Evolutionary conservation across 2,797 vertebrate species (phyloP), one percentile per base, ranked within the genome.

Genomic region (Oophaga sylvatica): DNA sequence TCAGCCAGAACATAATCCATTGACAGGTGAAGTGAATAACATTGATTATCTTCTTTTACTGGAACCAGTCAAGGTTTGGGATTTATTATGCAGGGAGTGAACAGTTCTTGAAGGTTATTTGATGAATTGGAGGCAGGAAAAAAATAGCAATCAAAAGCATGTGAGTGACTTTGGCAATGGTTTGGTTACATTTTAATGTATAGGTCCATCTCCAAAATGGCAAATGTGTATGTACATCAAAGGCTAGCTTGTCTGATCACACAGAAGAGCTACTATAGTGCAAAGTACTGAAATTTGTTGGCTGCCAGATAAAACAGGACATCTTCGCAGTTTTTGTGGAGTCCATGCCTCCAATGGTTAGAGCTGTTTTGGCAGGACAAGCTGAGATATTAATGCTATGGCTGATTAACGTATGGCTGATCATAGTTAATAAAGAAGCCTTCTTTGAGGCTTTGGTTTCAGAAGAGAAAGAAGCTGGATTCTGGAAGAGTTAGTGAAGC

Each of bases 401-500:
- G 62, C 62, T 65, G 22, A 63, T 63, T 16, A 5, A 6, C 22
- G 2, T 65, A 70, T 57, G 53, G 48, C 56, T 70, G 26, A 60
- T 83, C 68, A 41, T 15, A 60, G 41, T 26, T 19, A 84, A 77
- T 60, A 84, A 77, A 62, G 70, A 48, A 77, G 71, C 15, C 35
- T 84, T 77, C 70, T 35, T 63, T 19, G 57, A 63, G 35, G 63
- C 8, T 48, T 62, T 76, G 83, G 59, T 63, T 20, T 11, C 22
- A 45, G 71, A 76, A 76, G 29, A 84, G 57, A 81, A 80, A 71
- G 53, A 62, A 73, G 56, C 81, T 76, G n/a, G n/a, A n/a, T n/a
- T n/a, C n/a, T n/a, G 73, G n/a, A 76, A 62, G 48, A 85, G 77
- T 59, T 67, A 86, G 19, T 80, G 85, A 70, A 80, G 78, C 77